phyloP scores from a whole-genome alignment of 2,113 vertebrate species.

The Hirundichthys speculiger region DNA sequence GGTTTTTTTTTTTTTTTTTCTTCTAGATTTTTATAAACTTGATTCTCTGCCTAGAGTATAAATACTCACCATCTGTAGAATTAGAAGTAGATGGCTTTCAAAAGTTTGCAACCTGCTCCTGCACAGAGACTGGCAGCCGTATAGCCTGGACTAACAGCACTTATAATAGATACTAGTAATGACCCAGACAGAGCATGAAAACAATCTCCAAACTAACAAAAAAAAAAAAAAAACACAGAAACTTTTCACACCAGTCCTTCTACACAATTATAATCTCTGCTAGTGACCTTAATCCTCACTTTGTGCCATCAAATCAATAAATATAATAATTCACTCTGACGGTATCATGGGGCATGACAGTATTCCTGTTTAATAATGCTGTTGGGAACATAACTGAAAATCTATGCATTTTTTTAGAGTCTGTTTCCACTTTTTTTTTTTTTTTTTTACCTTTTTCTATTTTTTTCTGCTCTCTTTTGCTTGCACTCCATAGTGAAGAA shows the following conservation, averaged over 20 bases:
- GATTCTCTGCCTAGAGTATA: neutral
- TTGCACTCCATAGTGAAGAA: neutral
- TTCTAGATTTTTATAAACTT: conserved; percentile 1
- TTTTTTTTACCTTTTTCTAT: too few species aligned
- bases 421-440: too few species aligned
- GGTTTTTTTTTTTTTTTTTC: conserved; percentile 5
- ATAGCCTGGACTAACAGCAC: conserved; percentile 3
- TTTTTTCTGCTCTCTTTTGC: neutral
- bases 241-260: conserved; percentile 13
- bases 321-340: conserved; percentile 10
- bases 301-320: conserved; percentile 9
- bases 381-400: neutral
- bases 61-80: conserved; percentile 1
- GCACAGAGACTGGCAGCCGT: neutral
- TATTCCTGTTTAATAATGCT: neutral
- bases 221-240: conserved; percentile 20
- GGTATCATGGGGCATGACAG: neutral
- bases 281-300: conserved; percentile 17
- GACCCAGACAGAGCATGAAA: conserved; percentile 37
- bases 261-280: conserved; percentile 23
- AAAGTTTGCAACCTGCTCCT: conserved; percentile 18
- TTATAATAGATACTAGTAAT: conserved; percentile 19
- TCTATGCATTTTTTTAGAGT: neutral
- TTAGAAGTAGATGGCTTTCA: conserved; percentile 11
- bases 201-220: conserved; percentile 21